Conservation (phyloP, 2,888 invertebrate genomes). For the Lamproptera curius region DNA sequence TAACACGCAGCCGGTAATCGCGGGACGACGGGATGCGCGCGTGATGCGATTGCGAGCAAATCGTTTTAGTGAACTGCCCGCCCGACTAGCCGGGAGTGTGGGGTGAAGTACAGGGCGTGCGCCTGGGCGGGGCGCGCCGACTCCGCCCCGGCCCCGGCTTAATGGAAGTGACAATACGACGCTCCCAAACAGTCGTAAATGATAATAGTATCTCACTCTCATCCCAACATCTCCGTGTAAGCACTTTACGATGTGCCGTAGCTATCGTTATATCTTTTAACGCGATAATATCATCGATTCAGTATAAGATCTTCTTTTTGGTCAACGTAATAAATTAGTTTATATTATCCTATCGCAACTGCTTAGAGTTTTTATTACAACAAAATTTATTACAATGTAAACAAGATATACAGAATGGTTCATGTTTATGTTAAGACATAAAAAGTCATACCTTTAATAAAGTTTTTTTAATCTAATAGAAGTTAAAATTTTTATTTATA, state of each 20-base stretch:
- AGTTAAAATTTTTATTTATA: too few species aligned
- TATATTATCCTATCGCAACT: too few species aligned
- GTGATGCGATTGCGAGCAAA: constrained; percentile 70
- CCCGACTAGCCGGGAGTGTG: constrained; percentile 32
- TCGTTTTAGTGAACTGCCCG: constrained; percentile 60
- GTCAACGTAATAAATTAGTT: too few species aligned
- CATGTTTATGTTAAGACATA: too few species aligned
- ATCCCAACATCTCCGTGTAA: constrained; percentile 39
- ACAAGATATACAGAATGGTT: too few species aligned
- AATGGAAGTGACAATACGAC: constrained; percentile 76
- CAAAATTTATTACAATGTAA: too few species aligned
- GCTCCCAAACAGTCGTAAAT: constrained; percentile 57
- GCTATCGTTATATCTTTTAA: constrained; percentile 18
- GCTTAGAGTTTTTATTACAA: too few species aligned
- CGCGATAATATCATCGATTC: constrained; percentile 6
- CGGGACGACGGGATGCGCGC: constrained; percentile 45
- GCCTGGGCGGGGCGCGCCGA: constrained; percentile 47
- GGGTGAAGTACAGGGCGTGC: constrained; percentile 36
- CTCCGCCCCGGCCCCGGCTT: constrained; percentile 57
- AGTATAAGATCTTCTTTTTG: too few species aligned
- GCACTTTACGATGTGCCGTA: constrained; percentile 24
- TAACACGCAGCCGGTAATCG: constrained; percentile 28
- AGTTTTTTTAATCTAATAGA: too few species aligned
- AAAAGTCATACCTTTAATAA: too few species aligned
- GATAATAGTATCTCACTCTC: constrained; percentile 66